phyloP scores from a whole-genome alignment of 2,888 invertebrate species.

The Caenorhabditis becei region DNA sequence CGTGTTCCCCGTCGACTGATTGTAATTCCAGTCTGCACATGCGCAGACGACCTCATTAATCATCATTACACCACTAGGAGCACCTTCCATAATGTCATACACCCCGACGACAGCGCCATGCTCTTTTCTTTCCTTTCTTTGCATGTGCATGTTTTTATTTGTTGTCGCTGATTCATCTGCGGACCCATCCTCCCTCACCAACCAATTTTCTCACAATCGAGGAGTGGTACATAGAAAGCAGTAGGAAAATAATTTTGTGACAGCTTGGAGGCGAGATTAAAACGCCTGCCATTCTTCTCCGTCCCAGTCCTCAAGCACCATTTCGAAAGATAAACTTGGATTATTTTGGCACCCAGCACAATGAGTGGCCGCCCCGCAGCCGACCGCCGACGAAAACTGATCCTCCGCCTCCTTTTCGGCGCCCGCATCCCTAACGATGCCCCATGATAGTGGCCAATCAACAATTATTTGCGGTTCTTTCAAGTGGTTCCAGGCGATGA shows the following conservation, averaged over 20 bases:
- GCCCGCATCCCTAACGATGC: slow-evolving; percentile 17
- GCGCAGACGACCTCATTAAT: neutral
- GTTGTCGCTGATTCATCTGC: slow-evolving; percentile 43
- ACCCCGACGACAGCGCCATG: neutral
- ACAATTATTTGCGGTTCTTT: slow-evolving; percentile 50
- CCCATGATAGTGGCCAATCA: slow-evolving; percentile 55
- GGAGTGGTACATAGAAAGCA: slow-evolving; percentile 18
- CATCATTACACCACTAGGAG: neutral
- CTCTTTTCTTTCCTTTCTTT: neutral
- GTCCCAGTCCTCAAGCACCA: slow-evolving; percentile 41
- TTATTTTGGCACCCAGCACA: slow-evolving; percentile 59
- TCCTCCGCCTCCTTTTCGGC: slow-evolving; percentile 37
- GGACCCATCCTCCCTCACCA: neutral
- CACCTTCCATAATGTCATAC: slow-evolving; percentile 3
- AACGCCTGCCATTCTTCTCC: slow-evolving; percentile 44
- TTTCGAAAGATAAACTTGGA: slow-evolving; percentile 65
- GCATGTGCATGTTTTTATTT: slow-evolving; percentile 34
- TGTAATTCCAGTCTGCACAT: slow-evolving; percentile 8
- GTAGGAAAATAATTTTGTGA: slow-evolving; percentile 50
- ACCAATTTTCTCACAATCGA: slow-evolving; percentile 49
- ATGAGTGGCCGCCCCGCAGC: slow-evolving; percentile 49
- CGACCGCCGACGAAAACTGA: slow-evolving; percentile 48
- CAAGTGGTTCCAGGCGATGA: slow-evolving; percentile 24
- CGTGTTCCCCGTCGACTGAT: neutral
- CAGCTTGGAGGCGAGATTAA: slow-evolving; percentile 58